Evolutionary conservation across 2,113 vertebrate species (phyloP).

Genomic region (Coregonus clupeaformis): DNA sequence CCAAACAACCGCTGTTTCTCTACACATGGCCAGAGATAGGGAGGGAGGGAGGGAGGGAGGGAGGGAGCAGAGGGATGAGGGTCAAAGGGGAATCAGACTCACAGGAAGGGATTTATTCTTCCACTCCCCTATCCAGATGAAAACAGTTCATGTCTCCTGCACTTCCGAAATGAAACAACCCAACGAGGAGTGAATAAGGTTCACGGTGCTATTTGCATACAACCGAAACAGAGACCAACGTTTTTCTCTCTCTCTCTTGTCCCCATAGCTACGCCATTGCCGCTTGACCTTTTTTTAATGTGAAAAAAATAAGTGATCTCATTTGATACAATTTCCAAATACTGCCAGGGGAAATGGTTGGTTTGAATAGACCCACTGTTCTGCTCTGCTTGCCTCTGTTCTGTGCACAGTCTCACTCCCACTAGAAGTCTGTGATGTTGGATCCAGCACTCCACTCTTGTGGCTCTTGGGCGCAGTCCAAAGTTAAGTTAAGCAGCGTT

Average conservation of each 20-base stretch:
- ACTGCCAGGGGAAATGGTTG: slow-evolving; percentile 62
- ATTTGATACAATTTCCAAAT: slow-evolving; percentile 54
- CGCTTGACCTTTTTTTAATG: slow-evolving; percentile 23
- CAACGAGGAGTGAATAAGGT: slow-evolving; percentile 33
- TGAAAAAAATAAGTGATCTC: slow-evolving; percentile 52
- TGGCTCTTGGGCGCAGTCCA: slow-evolving; percentile 68
- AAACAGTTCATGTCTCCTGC: slow-evolving; percentile 39
- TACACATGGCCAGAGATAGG: not conserved
- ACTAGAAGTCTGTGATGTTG: slow-evolving; percentile 43
- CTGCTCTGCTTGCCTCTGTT: slow-evolving; percentile 58
- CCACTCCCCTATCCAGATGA: slow-evolving; percentile 1
- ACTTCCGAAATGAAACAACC: slow-evolving; percentile 44
- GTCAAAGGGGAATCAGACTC: slow-evolving; percentile 22
- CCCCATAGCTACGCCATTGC: not conserved
- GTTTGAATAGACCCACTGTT: slow-evolving; percentile 74
- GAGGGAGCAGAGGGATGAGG: not conserved
- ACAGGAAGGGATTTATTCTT: slow-evolving; percentile 35
- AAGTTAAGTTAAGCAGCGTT: slow-evolving; percentile 41
- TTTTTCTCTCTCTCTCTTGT: slow-evolving; percentile 6
- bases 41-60: not conserved
- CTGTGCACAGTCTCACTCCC: slow-evolving; percentile 32
- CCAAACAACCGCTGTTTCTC: not conserved
- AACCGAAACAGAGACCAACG: slow-evolving; percentile 5
- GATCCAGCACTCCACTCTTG: slow-evolving; percentile 56
- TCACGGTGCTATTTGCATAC: not conserved